Percentiles rank a stretch among this genome's conserved stretches.
Conservation (phyloP, 1,140 invertebrate species). For the Drosophila erecta region DNA sequence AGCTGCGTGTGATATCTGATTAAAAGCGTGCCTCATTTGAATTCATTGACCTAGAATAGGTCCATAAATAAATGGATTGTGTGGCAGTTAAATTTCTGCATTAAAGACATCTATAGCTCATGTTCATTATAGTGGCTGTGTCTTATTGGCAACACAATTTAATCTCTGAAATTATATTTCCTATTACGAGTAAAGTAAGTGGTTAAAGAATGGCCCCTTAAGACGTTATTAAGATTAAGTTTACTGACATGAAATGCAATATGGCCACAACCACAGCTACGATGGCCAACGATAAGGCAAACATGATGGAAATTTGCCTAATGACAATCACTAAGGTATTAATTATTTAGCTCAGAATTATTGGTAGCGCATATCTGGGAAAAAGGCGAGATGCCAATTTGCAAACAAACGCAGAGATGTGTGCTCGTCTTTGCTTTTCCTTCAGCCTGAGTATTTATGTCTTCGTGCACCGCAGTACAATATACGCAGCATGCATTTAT, state of each 20-base stretch:
- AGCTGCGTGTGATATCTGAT: too few species aligned
- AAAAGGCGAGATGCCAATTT: conserved; percentile 39
- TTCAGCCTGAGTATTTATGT: conserved; percentile 32
- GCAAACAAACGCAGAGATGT: conserved; percentile 17
- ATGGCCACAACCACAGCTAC: background rate
- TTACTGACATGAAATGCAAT: background rate
- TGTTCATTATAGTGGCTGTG: too few species aligned
- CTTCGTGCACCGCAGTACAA: conserved; percentile 34
- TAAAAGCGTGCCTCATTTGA: too few species aligned
- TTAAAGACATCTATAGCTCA: too few species aligned
- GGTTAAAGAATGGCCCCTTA: background rate
- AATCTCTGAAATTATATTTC: background rate
- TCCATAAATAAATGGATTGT: too few species aligned
- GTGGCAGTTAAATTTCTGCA: too few species aligned
- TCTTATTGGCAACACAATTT: background rate
- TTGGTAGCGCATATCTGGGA: conserved; percentile 22
- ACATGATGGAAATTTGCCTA: conserved; percentile 1
- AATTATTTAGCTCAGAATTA: conserved; percentile 36
- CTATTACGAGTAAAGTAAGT: background rate
- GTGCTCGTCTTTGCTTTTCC: conserved; percentile 21
- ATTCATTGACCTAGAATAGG: too few species aligned
- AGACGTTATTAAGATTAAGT: background rate
- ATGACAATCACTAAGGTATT: conserved; percentile 11
- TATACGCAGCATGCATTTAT: conserved; percentile 61
- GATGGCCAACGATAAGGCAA: conserved; percentile 2